Conservation (phyloP, 2,113 vertebrate species). For the Neogobius melanostomus region DNA sequence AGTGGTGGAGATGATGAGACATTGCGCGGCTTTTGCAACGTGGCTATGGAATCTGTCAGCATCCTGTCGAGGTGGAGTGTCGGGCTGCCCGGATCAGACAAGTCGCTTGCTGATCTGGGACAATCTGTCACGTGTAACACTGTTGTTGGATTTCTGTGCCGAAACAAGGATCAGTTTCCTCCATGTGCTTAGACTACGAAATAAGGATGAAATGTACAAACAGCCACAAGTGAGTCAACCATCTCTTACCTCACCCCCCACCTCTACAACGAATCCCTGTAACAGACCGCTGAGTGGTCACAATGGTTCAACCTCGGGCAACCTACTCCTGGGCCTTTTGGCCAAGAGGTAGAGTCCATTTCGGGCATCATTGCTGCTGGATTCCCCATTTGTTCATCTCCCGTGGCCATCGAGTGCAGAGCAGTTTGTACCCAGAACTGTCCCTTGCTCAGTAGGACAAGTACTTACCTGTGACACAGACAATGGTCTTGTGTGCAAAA, state of each 20-base stretch:
- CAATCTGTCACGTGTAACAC: constrained; percentile 63
- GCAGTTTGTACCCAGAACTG: constrained; percentile 7
- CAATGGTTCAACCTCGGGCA: constrained; percentile 27
- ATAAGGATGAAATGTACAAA: constrained; percentile 59
- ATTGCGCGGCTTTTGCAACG: constrained; percentile 46
- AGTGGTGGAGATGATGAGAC: constrained; percentile 63
- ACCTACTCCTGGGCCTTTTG: constrained; percentile 29
- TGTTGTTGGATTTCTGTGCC: constrained; percentile 64
- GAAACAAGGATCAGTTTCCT: constrained; percentile 63
- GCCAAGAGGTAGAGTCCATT: constrained; percentile 39
- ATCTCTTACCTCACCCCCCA: not conserved
- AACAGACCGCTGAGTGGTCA: not conserved
- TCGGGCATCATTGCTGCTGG: constrained; percentile 12
- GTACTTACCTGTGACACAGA: constrained; percentile 15
- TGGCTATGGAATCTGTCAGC: constrained; percentile 56
- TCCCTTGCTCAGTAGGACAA: constrained; percentile 47
- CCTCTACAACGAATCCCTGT: not conserved
- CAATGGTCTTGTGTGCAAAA: constrained; percentile 25
- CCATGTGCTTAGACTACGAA: constrained; percentile 69
- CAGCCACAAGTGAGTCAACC: constrained; percentile 19
- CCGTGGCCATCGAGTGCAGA: constrained; percentile 36
- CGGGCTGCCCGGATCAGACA: constrained; percentile 47
- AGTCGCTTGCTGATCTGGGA: constrained; percentile 30
- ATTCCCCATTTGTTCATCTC: constrained; percentile 7
- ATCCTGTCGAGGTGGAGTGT: constrained; percentile 54